Percentiles rank a stretch among this genome's conserved stretches.
These are phyloP conservation scores for Bothrops jararaca DNA, from an alignment of 2,113 vertebrate species.

Conservation along the genomic window DNA sequence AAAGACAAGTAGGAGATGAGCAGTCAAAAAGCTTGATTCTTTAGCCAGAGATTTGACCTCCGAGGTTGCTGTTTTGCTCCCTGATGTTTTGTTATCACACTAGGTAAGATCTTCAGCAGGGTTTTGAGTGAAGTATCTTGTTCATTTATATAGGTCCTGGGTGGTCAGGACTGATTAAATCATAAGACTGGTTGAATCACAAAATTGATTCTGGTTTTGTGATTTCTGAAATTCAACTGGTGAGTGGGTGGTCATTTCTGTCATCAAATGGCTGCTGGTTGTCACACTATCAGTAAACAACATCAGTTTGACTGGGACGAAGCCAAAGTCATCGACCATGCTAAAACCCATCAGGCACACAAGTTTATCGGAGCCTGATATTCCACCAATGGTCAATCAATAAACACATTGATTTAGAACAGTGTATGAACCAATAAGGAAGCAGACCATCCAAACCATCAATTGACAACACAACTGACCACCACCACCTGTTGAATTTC, in stretches of 20 bases:
- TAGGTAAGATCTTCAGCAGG: background rate
- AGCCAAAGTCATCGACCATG: background rate
- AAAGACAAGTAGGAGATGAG: background rate
- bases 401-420: background rate
- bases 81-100: background rate
- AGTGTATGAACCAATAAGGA: background rate
- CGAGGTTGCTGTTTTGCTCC: background rate
- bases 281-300: background rate
- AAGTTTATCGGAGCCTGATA: background rate
- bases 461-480: background rate
- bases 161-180: background rate
- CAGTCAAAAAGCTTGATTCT: constrained; percentile 3
- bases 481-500: background rate
- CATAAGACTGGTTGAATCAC: background rate
- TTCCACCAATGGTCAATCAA: background rate
- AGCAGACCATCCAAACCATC: background rate
- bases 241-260: background rate
- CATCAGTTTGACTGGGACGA: background rate
- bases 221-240: background rate
- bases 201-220: background rate
- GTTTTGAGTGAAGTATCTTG: background rate
- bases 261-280: background rate
- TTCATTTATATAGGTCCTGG: background rate
- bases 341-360: too few relatives aligned
- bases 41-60: background rate